A percentile compares a stretch with the other conserved stretches of the same genome.
phyloP scores from a whole-genome alignment of 1,140 invertebrate species.

The Heliconius himera region DNA sequence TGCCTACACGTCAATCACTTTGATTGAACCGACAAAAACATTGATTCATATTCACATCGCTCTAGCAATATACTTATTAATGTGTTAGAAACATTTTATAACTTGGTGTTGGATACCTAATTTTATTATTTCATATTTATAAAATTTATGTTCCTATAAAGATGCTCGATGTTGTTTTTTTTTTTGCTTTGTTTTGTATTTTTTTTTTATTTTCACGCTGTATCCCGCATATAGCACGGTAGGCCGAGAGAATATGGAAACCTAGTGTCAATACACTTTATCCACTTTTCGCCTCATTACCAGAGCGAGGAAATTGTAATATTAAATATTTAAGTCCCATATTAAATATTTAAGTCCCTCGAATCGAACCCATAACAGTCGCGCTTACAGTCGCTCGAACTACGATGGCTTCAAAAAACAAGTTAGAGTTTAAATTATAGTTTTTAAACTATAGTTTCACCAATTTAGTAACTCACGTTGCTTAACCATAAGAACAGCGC shows the following conservation, averaged over 20 bases:
- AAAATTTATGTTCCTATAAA: too few species aligned
- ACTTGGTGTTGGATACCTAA: conserved; percentile 11
- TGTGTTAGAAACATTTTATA: conserved; percentile 23
- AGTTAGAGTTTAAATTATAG: not conserved
- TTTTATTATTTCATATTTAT: conserved; percentile 13
- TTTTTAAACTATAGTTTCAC: not conserved
- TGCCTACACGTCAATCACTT: conserved; percentile 66
- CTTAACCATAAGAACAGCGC: not conserved
- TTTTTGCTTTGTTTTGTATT: not conserved
- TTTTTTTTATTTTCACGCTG: not conserved
- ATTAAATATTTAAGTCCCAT: not conserved
- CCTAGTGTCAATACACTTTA: not conserved
- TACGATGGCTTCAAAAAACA: too few species aligned
- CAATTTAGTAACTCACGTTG: conserved; percentile 1
- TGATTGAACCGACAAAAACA: conserved; percentile 53
- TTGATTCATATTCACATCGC: conserved; percentile 32
- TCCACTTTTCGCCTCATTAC: not conserved
- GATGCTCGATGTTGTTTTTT: not conserved
- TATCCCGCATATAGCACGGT: not conserved
- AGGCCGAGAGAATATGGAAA: not conserved
- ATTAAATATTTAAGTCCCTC: not conserved
- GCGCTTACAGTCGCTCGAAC: too few species aligned
- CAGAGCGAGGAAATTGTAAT: not conserved
- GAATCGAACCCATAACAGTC: too few species aligned
- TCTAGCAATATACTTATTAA: conserved; percentile 9